A percentile compares a stretch with the other conserved stretches of the same genome.
Conservation (phyloP, 92 coral and sea anemone species). For the Heteractis magnifica region DNA sequence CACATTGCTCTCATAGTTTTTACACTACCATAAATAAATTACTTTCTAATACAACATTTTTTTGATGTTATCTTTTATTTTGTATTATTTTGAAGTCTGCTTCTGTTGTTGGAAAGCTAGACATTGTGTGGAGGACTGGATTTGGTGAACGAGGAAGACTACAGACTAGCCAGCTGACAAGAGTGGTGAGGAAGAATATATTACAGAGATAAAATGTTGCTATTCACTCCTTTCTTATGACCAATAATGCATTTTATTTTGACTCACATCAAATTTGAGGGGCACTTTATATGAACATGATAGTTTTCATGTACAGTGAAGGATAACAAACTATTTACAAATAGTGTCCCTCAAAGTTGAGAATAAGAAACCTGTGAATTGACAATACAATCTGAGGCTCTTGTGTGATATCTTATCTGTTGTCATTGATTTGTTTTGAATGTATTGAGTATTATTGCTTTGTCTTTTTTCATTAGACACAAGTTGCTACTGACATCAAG, state of each 20-base stretch:
- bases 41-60: background rate
- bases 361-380: no score
- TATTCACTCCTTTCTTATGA: no score
- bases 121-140: slow-evolving; percentile 95
- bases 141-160: slow-evolving; percentile 98
- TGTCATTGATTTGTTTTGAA: no score
- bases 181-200: slow-evolving; percentile 60
- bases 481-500: slow-evolving; percentile 74
- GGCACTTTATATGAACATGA: no score
- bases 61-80: background rate
- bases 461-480: slow-evolving; percentile 53
- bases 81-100: slow-evolving; percentile 53
- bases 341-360: no score
- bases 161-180: slow-evolving; percentile 94
- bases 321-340: no score
- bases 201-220: background rate
- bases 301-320: no score
- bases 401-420: no score
- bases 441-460: background rate
- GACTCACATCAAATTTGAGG: background rate
- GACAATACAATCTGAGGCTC: no score
- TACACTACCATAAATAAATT: no score
- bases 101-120: slow-evolving; percentile 89
- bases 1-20: no score
- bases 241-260: no score